These are phyloP conservation scores for Clinocottus analis DNA, from an alignment of 2,113 vertebrate species.

Conservation along the genomic window DNA sequence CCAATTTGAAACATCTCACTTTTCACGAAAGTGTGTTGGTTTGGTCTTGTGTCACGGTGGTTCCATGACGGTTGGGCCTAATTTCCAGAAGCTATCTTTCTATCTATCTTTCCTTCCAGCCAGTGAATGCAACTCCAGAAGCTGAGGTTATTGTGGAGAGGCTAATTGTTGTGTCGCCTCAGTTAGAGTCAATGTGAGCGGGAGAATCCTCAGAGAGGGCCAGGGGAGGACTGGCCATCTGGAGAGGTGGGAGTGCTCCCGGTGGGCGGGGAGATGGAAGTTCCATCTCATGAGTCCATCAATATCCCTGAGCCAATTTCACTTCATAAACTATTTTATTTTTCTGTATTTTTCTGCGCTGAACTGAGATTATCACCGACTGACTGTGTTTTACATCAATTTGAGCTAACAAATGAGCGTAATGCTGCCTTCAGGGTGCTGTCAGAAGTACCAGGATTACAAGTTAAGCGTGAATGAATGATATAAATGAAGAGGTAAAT, in stretches of 20 bases:
- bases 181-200: conserved; percentile 36
- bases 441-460: conserved; percentile 43
- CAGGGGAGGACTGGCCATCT: conserved; percentile 58
- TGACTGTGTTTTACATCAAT: conserved; percentile 39
- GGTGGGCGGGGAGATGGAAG: conserved; percentile 42
- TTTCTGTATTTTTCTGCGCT: conserved; percentile 28
- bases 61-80: conserved; percentile 16
- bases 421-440: conserved; percentile 43
- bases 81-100: conserved; percentile 23
- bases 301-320: conserved; percentile 39
- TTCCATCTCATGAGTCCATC: conserved; percentile 45
- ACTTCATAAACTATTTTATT: conserved; percentile 32
- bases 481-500: conserved; percentile 55
- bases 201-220: conserved; percentile 40
- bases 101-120: conserved; percentile 18
- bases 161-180: conserved; percentile 58
- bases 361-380: conserved; percentile 32
- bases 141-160: conserved; percentile 47
- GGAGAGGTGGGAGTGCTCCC: conserved; percentile 51
- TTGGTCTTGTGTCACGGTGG: not conserved
- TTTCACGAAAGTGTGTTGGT: too few species aligned
- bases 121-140: conserved; percentile 32
- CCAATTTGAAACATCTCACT: too few species aligned
- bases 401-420: conserved; percentile 46
- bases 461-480: conserved; percentile 46